Evolutionary conservation across 2,888 invertebrate genomes (phyloP), one percentile per base, ranked within the genome.

Genomic region (Ophonus ardosiacus): DNA sequence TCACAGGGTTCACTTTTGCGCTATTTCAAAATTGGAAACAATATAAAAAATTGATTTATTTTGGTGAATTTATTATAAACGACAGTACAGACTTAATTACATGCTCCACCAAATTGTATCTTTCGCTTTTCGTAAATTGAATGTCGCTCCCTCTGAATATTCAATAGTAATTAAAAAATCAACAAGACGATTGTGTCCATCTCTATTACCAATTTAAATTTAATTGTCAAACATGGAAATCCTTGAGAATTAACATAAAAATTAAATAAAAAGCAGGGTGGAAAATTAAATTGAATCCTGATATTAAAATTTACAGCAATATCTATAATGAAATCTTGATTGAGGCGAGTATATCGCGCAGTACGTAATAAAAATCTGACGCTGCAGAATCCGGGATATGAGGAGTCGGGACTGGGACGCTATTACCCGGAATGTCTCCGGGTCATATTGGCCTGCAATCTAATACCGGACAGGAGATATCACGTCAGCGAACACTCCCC

Each of bases 291-390:
- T 90, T 90, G 90, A 90, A 90, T 91, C 89, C 90, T 85, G 89
- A 90, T 90, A 91, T 91, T 91, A 90, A 91, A 91, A 90, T 90
- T 90, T 89, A 87, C 89, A 88, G 89, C 85, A 82, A 86, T 91
- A 91, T 91, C 91, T 91, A 91, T 91, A 91, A 91, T 91, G 90
- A 91, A 91, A 91, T 91, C 91, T 91, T 90, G 90, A 91, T 91
- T 91, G 90, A 89, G 90, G 89, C 89, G 89, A 90, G 90, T 90
- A 90, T 90, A 90, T 90, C 86, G 71, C 82, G 82, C 81, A 80
- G 79, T 79, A 80, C 74, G 89, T 89, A 90, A 90, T 91, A 90
- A 91, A 91, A 90, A 90, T 90, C 90, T 89, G 90, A 90, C 89
- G 88, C 88, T 88, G 90, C 89, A 89, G 88, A 88, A 89, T 71